Percentiles rank a stretch among this genome's conserved stretches.
These are phyloP conservation scores for Thereva nobilitata DNA, from an alignment of 2,888 invertebrate genomes.

Conservation along the genomic window DNA sequence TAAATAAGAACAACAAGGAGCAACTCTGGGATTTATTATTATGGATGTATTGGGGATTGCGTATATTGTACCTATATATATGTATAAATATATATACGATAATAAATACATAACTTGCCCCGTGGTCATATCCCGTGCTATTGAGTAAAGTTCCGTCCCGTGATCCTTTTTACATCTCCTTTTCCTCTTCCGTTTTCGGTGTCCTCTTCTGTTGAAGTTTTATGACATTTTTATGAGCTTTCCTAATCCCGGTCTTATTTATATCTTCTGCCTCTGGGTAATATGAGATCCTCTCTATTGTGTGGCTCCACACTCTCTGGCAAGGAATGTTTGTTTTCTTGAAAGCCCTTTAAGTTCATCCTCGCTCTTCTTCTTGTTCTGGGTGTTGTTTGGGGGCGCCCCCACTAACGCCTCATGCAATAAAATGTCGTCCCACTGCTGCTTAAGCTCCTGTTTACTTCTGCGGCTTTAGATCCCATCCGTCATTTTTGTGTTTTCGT, in stretches of 20 bases:
- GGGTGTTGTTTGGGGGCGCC: background rate
- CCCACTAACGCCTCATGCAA: background rate
- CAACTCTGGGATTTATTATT: too few species aligned
- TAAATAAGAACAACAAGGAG: too few species aligned
- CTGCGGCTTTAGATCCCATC: constrained; percentile 30
- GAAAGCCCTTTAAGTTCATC: constrained; percentile 25
- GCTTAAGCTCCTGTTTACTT: constrained; percentile 22
- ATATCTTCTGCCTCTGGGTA: constrained; percentile 26
- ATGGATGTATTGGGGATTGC: too few species aligned
- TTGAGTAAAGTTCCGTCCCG: constrained; percentile 13
- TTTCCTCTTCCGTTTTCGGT: background rate
- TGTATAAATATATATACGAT: background rate
- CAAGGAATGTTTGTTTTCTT: constrained; percentile 31
- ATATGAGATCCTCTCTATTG: constrained; percentile 23
- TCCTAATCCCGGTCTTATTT: constrained; percentile 31
- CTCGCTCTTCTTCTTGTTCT: background rate
- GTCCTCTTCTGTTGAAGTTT: constrained; percentile 21
- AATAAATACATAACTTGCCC: background rate
- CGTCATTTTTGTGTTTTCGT: constrained; percentile 31
- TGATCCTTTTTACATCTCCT: constrained; percentile 14
- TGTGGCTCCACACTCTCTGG: constrained; percentile 2
- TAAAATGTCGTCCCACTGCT: constrained; percentile 1
- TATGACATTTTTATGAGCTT: constrained; percentile 38
- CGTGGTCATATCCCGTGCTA: too few species aligned
- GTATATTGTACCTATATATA: background rate